Evolutionary conservation across 2,797 vertebrate species (phyloP).

Genomic region (Hoplostethus mediterraneus): DNA sequence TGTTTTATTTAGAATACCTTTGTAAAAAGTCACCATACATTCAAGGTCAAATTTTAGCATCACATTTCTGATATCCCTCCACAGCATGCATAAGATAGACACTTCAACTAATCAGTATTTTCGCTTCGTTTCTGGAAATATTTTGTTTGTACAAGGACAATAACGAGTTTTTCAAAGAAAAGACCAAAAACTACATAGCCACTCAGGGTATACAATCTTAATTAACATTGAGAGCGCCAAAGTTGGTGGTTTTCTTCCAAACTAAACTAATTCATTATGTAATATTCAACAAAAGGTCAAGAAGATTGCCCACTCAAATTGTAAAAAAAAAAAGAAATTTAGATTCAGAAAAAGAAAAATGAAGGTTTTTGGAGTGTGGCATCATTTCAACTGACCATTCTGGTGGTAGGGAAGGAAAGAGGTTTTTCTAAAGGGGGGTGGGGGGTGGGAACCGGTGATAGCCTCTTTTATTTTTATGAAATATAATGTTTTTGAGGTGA

Average conservation of each 20-base stretch:
- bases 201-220: conserved; percentile 81
- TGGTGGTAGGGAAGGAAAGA: conserved; percentile 35
- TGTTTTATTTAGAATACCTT: conserved; percentile 88
- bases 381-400: conserved; percentile 28
- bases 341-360: conserved; percentile 36
- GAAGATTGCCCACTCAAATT: conserved; percentile 5
- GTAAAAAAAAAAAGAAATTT: conserved; percentile 17
- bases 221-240: conserved; percentile 76
- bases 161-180: conserved; percentile 60
- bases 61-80: conserved; percentile 84
- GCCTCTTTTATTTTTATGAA: conserved; percentile 18
- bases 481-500: conserved; percentile 34
- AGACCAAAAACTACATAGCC: conserved; percentile 79
- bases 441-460: conserved; percentile 3
- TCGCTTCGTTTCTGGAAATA: conserved; percentile 76
- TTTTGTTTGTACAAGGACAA: conserved; percentile 79
- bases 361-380: conserved; percentile 20
- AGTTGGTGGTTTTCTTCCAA: conserved; percentile 58
- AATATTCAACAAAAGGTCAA: conserved; percentile 44
- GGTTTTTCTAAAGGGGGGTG: neutral
- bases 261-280: conserved; percentile 65
- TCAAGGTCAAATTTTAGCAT: conserved; percentile 85
- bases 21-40: conserved; percentile 92
- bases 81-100: conserved; percentile 88
- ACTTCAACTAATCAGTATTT: conserved; percentile 74